phyloP scores from a whole-genome alignment of 2,888 invertebrate genomes.

The Drosophila meridionalis region DNA sequence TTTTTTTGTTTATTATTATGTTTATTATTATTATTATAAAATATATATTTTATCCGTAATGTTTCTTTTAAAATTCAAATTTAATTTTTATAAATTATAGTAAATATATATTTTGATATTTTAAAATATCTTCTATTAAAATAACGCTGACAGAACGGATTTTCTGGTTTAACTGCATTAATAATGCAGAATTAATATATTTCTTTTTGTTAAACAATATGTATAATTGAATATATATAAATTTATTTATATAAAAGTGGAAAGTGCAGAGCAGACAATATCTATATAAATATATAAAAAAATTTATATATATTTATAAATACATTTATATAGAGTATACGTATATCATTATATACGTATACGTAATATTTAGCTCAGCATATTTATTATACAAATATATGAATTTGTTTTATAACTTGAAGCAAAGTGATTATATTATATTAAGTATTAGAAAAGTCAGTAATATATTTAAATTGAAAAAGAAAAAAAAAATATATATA shows the following conservation, averaged over 20 bases:
- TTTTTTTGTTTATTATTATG: too few species aligned
- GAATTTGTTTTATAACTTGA: neutral
- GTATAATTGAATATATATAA: constrained; percentile 1
- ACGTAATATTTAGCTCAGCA: constrained; percentile 31
- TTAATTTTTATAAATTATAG: neutral
- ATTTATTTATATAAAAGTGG: neutral
- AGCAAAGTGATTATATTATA: neutral
- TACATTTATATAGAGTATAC: constrained; percentile 1
- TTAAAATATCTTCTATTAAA: constrained; percentile 17
- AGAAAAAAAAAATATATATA: too few species aligned
- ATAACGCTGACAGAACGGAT: constrained; percentile 49
- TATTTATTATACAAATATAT: constrained; percentile 3
- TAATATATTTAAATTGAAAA: neutral
- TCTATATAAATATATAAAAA: neutral
- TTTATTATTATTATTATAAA: too few species aligned
- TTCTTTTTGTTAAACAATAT: constrained; percentile 21
- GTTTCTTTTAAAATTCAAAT: neutral
- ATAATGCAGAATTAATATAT: constrained; percentile 48
- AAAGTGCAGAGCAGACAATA: constrained; percentile 11
- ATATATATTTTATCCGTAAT: too few species aligned
- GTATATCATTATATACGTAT: neutral
- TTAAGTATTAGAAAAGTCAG: neutral
- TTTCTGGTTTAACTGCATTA: constrained; percentile 34
- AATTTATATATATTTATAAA: neutral
- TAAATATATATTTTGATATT: neutral